Base-by-base conservation (phyloP, 1,140 invertebrate species). In the Brachionus plicatilis region DNA sequence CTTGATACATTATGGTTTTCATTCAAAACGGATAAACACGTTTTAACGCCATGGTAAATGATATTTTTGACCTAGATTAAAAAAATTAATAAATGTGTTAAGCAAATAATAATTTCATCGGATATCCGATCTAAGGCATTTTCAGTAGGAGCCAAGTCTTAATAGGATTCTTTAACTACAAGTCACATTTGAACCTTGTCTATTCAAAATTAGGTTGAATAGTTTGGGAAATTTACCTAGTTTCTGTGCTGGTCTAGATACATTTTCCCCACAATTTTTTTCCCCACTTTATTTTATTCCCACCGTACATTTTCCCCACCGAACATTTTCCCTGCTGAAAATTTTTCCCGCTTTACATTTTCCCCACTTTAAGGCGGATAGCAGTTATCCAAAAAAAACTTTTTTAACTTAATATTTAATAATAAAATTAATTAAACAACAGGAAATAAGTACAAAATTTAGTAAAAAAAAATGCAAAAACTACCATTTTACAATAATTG, bases 31-130 rank as follows among this genome's bases (percentile, higher is more conserved):
- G 72, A 76, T 47, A 76, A 53, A 27, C 72, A 76, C 24, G 12
- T 76, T 50, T 76, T 76, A 27, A 76, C 43, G 6, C 27, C 8
- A 50, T 76, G 72, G 47, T 76, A 76, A 50, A 76, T 76, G 14
- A 76, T 76, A 50, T 76, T 76, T 37, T 76, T 76, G n/a, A 76
- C 27, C 72, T 76, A 75, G 17, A 70, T 37, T 53, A 9, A 50
- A 14, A 76, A 50, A 76, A 27, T 27, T 27, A 53, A 76, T 29
- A 37, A 76, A 2, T 50, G 20, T 50, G 20, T 50, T 47, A 47
- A 76, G 27, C 17, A 60, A 60, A 60, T 20, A 60, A 45, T 0
- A 45, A 41, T 72, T 41, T 72, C 7, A 72, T 33, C 29, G 66
- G 29, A 9, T 70, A 37, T 70, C 47, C 47, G 47, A 53, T 53